Conservation (phyloP, 2,888 invertebrate genomes). For the Harpalus rufipes region DNA sequence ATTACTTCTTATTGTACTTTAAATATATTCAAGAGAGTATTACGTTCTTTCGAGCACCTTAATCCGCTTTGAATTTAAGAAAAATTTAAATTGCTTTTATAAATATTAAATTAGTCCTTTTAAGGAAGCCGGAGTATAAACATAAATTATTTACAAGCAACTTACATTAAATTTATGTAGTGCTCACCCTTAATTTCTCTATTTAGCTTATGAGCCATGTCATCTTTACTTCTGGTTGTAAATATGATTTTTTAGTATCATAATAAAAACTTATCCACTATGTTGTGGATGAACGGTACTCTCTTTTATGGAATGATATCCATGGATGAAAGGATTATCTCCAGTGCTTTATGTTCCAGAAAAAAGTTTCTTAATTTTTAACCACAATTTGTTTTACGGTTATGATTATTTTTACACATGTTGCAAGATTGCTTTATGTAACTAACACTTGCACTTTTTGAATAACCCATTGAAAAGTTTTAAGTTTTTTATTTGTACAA, state of each 20-base stretch:
- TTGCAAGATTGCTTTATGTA: constrained; percentile 3
- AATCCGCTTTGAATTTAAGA: background rate
- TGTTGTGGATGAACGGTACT: constrained; percentile 31
- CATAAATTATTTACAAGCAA: constrained; percentile 32
- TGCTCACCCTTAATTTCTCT: constrained; percentile 34
- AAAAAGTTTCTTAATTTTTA: constrained; percentile 40
- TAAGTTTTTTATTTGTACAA: background rate
- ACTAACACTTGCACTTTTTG: constrained; percentile 1
- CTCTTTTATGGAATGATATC: constrained; percentile 34
- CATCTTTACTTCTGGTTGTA: constrained; percentile 35
- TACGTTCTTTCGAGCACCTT: background rate
- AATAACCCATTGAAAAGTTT: background rate
- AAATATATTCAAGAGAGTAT: background rate
- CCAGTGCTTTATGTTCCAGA: constrained; percentile 17
- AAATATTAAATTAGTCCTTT: constrained; percentile 4
- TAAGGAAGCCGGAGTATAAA: background rate
- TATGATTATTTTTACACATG: constrained; percentile 45
- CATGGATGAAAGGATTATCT: constrained; percentile 23
- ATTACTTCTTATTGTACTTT: background rate
- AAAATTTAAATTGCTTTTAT: background rate
- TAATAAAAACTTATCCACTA: constrained; percentile 57
- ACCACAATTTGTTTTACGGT: constrained; percentile 33
- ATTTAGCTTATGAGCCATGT: constrained; percentile 30
- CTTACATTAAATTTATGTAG: constrained; percentile 36
- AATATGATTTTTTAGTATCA: constrained; percentile 56